A percentile compares a stretch with the other conserved stretches of the same genome.
These are phyloP conservation scores for Tiaroga cobitis DNA, from an alignment of 2,797 vertebrate genomes.

Conservation along the genomic window DNA sequence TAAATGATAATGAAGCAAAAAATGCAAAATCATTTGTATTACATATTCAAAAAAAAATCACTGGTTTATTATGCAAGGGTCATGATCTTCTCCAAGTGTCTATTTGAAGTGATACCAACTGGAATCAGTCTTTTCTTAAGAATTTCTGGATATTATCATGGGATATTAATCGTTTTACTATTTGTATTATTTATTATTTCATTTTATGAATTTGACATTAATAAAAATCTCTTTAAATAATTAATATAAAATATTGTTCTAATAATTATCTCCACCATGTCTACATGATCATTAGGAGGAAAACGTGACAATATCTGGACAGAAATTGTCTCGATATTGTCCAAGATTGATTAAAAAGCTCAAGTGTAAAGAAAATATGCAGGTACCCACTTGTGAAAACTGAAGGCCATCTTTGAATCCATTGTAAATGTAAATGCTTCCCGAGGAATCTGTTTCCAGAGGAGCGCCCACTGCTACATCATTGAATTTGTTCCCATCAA, in stretches of 20 bases:
- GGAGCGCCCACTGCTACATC: slow-evolving; percentile 79
- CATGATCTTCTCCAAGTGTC: neutral
- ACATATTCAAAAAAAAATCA: neutral
- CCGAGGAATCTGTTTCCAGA: slow-evolving; percentile 66
- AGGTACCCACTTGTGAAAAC: slow-evolving; percentile 73
- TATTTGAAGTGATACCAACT: neutral
- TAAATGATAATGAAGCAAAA: neutral
- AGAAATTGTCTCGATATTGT: neutral
- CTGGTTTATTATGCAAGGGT: neutral
- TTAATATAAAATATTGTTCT: neutral
- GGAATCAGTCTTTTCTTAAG: neutral
- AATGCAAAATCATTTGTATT: neutral
- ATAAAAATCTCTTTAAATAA: neutral
- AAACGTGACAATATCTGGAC: neutral
- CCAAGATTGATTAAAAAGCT: neutral
- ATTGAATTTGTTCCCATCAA: slow-evolving; percentile 70
- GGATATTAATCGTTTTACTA: neutral
- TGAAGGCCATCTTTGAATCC: slow-evolving; percentile 55
- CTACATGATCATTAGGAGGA: neutral
- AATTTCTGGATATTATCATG: neutral
- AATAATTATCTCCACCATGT: neutral
- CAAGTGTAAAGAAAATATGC: neutral
- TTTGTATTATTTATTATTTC: neutral
- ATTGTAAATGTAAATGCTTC: slow-evolving; percentile 80
- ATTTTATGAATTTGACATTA: neutral